phyloP scores from a whole-genome alignment of 2,797 vertebrate genomes.

The Capromys pilorides region DNA sequence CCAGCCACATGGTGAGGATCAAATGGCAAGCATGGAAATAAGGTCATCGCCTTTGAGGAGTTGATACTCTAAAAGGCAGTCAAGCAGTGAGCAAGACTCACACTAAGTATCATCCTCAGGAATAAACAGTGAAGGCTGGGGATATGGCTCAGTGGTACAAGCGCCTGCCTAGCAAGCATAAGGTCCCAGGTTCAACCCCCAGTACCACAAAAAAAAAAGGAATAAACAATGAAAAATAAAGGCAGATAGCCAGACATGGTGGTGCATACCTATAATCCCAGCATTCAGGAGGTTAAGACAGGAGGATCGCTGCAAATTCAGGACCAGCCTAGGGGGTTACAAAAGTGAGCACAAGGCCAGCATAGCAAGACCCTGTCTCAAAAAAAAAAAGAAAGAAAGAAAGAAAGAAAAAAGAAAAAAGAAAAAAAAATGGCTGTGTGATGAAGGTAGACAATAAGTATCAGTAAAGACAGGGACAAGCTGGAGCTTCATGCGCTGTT shows the following conservation, averaged over 20 bases:
- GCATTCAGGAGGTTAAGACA: too few relatives aligned
- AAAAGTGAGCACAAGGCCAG: too few relatives aligned
- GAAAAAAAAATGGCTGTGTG: background rate
- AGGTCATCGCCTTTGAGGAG: background rate
- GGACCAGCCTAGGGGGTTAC: too few relatives aligned
- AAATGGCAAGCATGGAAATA: background rate
- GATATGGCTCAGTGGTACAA: too few relatives aligned
- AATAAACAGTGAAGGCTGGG: background rate
- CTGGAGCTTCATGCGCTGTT: background rate
- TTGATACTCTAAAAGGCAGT: background rate
- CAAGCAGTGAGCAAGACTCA: background rate
- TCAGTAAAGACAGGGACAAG: background rate
- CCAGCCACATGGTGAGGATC: background rate
- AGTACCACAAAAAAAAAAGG: background rate
- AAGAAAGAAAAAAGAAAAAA: too few relatives aligned
- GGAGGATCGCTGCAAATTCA: too few relatives aligned
- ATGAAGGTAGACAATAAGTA: background rate
- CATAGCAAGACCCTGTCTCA: too few relatives aligned
- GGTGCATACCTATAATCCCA: too few relatives aligned
- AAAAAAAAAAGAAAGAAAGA: too few relatives aligned
- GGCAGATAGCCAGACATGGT: too few relatives aligned
- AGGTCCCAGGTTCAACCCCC: too few relatives aligned
- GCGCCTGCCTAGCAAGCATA: too few relatives aligned
- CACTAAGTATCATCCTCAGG: background rate
- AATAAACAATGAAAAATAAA: background rate